These are phyloP conservation scores for Chaenogobius annularis DNA, from an alignment of 2,113 vertebrate species.

Conservation along the genomic window DNA sequence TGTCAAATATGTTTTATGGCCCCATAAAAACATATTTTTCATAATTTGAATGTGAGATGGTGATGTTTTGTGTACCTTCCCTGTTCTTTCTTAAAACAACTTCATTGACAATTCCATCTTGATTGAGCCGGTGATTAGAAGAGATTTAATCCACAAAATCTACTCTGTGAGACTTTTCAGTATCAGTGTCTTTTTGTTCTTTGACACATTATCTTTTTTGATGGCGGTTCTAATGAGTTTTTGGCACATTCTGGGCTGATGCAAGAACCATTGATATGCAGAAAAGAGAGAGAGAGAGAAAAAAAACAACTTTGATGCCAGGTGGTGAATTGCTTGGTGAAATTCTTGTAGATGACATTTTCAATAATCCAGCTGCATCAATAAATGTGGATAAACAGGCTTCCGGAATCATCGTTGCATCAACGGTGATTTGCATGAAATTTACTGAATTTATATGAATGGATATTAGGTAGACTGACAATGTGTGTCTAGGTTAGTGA, in stretches of 20 bases:
- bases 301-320: constrained; percentile 49
- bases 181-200: constrained; percentile 47
- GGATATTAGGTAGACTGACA: neutral
- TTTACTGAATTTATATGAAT: neutral
- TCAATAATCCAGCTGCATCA: constrained; percentile 47
- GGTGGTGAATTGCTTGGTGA: constrained; percentile 48
- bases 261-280: constrained; percentile 36
- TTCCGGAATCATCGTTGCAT: constrained; percentile 11
- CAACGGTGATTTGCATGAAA: constrained; percentile 2
- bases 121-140: constrained; percentile 38
- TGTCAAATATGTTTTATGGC: too few species aligned
- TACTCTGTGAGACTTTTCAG: constrained; percentile 46
- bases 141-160: constrained; percentile 29
- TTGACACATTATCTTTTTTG: constrained; percentile 45
- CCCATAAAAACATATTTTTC: too few species aligned
- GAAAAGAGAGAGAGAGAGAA: constrained; percentile 2
- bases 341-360: constrained; percentile 21
- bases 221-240: constrained; percentile 63
- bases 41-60: neutral
- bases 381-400: constrained; percentile 38
- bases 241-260: constrained; percentile 55
- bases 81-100: neutral
- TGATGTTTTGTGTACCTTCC: neutral
- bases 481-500: constrained; percentile 4
- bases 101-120: constrained; percentile 28